phyloP scores from a whole-genome alignment of 2,888 invertebrate species.

The Drosophila colorata region DNA sequence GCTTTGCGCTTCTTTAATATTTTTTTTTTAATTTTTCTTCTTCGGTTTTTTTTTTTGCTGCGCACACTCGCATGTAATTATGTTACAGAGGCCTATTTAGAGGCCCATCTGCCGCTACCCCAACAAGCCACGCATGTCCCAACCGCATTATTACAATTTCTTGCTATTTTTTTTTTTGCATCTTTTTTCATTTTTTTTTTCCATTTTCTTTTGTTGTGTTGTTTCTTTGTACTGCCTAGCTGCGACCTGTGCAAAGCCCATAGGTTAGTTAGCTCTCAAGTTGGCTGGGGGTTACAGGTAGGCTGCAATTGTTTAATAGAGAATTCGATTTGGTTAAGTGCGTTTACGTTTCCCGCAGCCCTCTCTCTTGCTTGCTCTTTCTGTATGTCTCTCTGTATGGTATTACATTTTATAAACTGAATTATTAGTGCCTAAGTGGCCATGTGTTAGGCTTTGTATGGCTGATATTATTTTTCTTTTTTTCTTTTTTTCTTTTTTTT shows the following conservation, averaged over 20 bases:
- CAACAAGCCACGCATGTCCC: constrained; percentile 69
- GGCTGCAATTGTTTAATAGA: constrained; percentile 64
- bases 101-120: constrained; percentile 37
- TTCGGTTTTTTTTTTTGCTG: constrained; percentile 40
- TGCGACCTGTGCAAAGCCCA: constrained; percentile 19
- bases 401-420: constrained; percentile 59
- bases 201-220: constrained; percentile 24
- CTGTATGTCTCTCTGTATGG: background rate
- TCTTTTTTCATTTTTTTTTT: constrained; percentile 11
- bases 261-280: constrained; percentile 44
- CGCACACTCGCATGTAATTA: constrained; percentile 72
- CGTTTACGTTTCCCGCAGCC: constrained; percentile 33
- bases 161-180: constrained; percentile 37
- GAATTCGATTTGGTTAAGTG: constrained; percentile 81
- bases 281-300: constrained; percentile 34
- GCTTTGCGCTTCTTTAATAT: constrained; percentile 52
- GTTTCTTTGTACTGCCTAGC: constrained; percentile 7
- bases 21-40: constrained; percentile 44
- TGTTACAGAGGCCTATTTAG: constrained; percentile 70
- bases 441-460: constrained; percentile 33
- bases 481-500: constrained; percentile 23
- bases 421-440: constrained; percentile 65
- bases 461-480: constrained; percentile 5
- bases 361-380: no score
- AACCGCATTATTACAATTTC: constrained; percentile 73